phyloP scores from a whole-genome alignment of 2,888 invertebrate genomes.

The Scaeva pyrastri region DNA sequence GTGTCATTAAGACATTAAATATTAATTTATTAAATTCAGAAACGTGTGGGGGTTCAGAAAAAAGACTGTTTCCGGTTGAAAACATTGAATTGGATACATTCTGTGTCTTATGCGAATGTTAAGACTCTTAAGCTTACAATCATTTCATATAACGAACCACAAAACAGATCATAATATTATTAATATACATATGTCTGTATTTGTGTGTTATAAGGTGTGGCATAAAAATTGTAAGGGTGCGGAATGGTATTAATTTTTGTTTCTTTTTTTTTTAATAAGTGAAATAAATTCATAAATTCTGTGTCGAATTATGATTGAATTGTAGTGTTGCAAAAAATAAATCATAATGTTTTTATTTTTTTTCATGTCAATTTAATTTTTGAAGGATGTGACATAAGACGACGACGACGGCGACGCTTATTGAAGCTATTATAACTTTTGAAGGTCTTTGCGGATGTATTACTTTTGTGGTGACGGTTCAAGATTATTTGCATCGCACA shows the following conservation, averaged over 20 bases:
- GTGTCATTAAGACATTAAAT: conserved; percentile 9
- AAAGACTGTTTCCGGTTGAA: conserved; percentile 53
- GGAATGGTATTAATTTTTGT: conserved; percentile 34
- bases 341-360: not conserved
- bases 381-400: conserved; percentile 21
- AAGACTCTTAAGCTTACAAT: conserved; percentile 32
- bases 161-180: not conserved
- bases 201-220: conserved; percentile 53
- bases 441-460: not conserved
- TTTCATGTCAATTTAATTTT: not conserved
- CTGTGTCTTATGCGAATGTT: conserved; percentile 33
- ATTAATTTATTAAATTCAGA: not conserved
- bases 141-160: conserved; percentile 18
- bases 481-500: conserved; percentile 20
- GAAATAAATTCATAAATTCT: conserved; percentile 26
- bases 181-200: not conserved
- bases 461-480: not conserved
- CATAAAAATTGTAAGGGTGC: conserved; percentile 45
- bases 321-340: conserved; percentile 35
- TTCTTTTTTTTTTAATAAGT: conserved; percentile 11
- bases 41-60: conserved; percentile 19
- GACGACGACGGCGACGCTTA: too few relatives aligned
- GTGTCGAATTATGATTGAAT: conserved; percentile 35
- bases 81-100: not conserved
- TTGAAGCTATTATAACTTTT: conserved; percentile 1